phyloP scores from a whole-genome alignment of 2,113 vertebrate genomes.

The Myrmophylax atrothorax region DNA sequence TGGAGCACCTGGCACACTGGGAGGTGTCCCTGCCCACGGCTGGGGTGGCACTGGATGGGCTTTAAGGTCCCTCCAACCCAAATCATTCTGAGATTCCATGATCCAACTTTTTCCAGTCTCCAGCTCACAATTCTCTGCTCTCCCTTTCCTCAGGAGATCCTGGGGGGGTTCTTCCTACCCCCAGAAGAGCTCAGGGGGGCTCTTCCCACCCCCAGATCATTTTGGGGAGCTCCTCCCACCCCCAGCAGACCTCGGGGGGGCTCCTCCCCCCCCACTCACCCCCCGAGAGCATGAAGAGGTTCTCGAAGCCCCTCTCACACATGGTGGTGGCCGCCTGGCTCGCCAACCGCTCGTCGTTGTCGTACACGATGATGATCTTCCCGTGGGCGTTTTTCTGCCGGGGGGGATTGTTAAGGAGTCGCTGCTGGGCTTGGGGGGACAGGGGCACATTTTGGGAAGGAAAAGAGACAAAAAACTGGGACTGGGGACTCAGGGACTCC shows the following conservation, averaged over 20 bases:
- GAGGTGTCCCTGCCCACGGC: background rate
- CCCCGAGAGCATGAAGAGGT: constrained; percentile 95
- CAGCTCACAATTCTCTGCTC: background rate
- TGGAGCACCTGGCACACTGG: fast-evolving
- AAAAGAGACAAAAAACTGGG: background rate
- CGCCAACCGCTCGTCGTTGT: constrained; percentile 91
- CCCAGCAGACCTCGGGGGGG: no score
- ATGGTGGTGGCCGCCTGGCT: constrained; percentile 90
- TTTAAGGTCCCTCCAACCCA: background rate
- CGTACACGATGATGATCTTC: constrained; percentile 94
- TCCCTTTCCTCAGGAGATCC: fast-evolving
- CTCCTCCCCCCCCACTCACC: constrained; percentile 69
- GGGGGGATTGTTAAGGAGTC: constrained; percentile 66
- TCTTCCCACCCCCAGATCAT: no score
- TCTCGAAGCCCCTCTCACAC: constrained; percentile 94
- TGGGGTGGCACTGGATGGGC: fast-evolving
- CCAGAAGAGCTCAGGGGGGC: no score
- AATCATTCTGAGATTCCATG: fast-evolving
- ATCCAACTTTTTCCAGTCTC: background rate
- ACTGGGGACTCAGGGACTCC: background rate
- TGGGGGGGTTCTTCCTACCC: no score
- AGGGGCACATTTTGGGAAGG: fast-evolving
- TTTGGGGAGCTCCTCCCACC: constrained; percentile 79
- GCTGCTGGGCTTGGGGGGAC: background rate
- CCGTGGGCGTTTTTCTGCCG: constrained; percentile 88